Conservation (phyloP, 2,797 vertebrate genomes). For the Darevskia mixta region DNA sequence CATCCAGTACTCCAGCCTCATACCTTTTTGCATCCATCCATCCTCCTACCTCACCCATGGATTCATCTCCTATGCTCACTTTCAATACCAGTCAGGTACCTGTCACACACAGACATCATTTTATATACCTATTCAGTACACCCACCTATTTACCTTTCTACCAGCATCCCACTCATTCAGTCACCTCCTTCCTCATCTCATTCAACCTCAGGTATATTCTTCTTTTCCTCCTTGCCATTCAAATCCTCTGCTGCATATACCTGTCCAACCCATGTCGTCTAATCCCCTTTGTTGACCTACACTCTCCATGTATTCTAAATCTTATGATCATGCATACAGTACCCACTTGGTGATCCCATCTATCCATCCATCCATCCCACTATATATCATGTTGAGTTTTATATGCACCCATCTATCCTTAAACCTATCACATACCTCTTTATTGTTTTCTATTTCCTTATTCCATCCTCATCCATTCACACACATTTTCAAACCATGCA, state of each 20-base stretch:
- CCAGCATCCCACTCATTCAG: not conserved
- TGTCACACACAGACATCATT: not conserved
- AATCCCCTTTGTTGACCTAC: not conserved
- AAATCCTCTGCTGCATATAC: not conserved
- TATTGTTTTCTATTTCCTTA: not conserved
- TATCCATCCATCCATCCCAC: conserved; percentile 14
- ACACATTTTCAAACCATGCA: not conserved
- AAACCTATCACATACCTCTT: not conserved
- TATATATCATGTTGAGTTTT: not conserved
- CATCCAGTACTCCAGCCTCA: not conserved
- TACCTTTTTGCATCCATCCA: not conserved
- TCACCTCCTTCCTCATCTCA: not conserved
- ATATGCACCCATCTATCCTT: not conserved
- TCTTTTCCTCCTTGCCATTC: not conserved
- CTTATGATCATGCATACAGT: conserved; percentile 42
- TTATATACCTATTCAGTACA: not conserved
- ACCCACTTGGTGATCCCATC: not conserved
- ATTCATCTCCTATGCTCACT: not conserved
- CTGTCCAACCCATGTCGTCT: not conserved
- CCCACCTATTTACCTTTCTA: not conserved
- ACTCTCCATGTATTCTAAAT: not conserved
- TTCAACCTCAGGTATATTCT: not conserved
- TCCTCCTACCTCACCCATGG: not conserved
- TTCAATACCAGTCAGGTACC: not conserved
- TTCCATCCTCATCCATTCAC: not conserved